Conservation (phyloP, 2,113 vertebrate genomes). For the Ibidorhyncha struthersii region DNA sequence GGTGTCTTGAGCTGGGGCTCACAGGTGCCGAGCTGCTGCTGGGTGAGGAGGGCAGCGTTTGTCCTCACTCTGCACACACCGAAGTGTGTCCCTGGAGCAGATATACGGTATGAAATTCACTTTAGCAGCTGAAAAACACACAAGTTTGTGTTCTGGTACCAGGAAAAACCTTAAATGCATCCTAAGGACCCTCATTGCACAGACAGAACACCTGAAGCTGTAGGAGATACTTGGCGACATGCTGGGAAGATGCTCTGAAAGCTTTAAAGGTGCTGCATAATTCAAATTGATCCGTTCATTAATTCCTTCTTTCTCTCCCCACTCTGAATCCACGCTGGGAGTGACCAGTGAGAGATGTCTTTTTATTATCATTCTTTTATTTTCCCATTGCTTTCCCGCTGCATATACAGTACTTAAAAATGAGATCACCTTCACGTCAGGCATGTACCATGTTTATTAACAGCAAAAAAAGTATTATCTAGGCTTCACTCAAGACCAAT, state of each 20-base stretch:
- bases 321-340: background rate
- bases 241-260: background rate
- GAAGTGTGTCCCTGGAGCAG: background rate
- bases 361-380: conserved; percentile 66
- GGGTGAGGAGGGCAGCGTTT: background rate
- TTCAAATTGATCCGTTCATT: background rate
- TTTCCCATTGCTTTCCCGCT: conserved; percentile 31
- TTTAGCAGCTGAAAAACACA: background rate
- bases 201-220: background rate
- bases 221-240: background rate
- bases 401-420: conserved; percentile 61
- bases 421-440: conserved; percentile 63
- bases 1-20: background rate
- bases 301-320: background rate
- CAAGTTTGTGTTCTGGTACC: background rate
- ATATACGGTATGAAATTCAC: background rate
- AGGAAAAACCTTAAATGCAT: background rate
- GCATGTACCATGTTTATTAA: conserved; percentile 78
- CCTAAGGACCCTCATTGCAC: background rate
- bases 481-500: conserved; percentile 57
- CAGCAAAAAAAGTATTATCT: conserved; percentile 70
- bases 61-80: background rate
- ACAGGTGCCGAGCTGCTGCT: background rate
- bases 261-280: background rate
- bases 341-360: background rate